Percentiles rank a stretch among this genome's conserved stretches.
Evolutionary conservation across 1,140 invertebrate species (phyloP).

Genomic region (Muscidifurax raptorellus): DNA sequence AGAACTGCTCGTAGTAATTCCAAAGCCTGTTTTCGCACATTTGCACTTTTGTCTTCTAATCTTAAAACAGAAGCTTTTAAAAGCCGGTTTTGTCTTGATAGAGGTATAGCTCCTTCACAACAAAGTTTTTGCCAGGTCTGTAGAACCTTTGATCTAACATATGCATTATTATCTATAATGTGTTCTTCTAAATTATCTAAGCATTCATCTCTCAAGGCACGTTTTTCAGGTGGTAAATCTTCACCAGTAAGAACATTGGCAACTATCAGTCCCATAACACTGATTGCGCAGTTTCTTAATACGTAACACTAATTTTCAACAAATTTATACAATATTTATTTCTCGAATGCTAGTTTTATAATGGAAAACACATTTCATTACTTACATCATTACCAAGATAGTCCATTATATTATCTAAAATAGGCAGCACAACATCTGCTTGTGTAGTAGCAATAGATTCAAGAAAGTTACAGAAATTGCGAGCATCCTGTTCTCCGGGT

Average conservation of each 20-base stretch:
- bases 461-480: slow-evolving; percentile 82
- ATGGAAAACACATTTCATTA: slow-evolving; percentile 56
- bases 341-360: neutral
- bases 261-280: slow-evolving; percentile 86
- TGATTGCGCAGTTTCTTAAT: slow-evolving; percentile 87
- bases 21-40: slow-evolving; percentile 87
- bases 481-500: slow-evolving; percentile 77
- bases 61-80: slow-evolving; percentile 81
- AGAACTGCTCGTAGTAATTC: slow-evolving; percentile 85
- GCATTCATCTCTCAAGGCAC: slow-evolving; percentile 82
- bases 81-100: slow-evolving; percentile 80
- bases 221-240: slow-evolving; percentile 80
- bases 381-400: slow-evolving; percentile 79
- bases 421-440: slow-evolving; percentile 81
- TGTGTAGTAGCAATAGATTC: slow-evolving; percentile 81
- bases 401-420: slow-evolving; percentile 76
- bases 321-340: slow-evolving; percentile 36
- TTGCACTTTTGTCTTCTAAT: slow-evolving; percentile 85
- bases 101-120: slow-evolving; percentile 83
- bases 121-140: slow-evolving; percentile 86
- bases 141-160: slow-evolving; percentile 87
- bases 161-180: slow-evolving; percentile 87
- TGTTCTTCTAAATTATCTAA: slow-evolving; percentile 87
- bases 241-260: slow-evolving; percentile 82
- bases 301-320: slow-evolving; percentile 80